Base-by-base conservation (phyloP, 2,888 invertebrate genomes). In the Nezara viridula region DNA sequence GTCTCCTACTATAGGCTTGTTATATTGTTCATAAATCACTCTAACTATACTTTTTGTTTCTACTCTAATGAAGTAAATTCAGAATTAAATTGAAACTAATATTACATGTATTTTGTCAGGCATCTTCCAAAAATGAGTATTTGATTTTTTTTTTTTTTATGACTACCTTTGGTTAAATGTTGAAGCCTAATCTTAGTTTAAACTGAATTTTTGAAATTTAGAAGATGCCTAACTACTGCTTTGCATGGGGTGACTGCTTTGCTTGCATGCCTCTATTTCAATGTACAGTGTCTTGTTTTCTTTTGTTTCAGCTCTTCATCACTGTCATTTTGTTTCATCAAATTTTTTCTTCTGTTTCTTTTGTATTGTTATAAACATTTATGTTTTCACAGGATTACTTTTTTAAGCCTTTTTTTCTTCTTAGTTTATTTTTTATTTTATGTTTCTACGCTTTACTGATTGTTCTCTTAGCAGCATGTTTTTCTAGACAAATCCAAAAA, bases 401-500 rank as follows among this genome's bases (percentile, higher is more conserved):
- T 88, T 77, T 52, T 85, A 9, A 40, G 44, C 7, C 52, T 24
- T 52, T 60, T 60, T 77, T 88, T 66, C 88, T 66, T 77, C 77
- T 49, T 44, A 24, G 73, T 50, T 52, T 44, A 47, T 87, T 37
- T 88, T 85, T 60, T 89, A 77, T 88, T 32, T 81, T 27, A 32
- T 87, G 86, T 89, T 73, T 90, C 87, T 88, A 40, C 86, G 52
- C 81, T 90, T 66, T 50, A 89, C 52, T 87, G 66, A 49, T 27
- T 89, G 32, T 89, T 90, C 77, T 88, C 86, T 88, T 81, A 87
- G 88, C 89, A 86, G 86, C 81, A 89, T 88, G 88, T 52, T 81
- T 77, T 88, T 44, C 37, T 85, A 37, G 52, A 50, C 7, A 47
- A 88, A 24, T 37, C 27, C 52, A 85, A 88, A 50, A 81, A 50